Percentiles rank a stretch among this genome's conserved stretches.
phyloP scores from a whole-genome alignment of 2,797 vertebrate genomes.

The Fistularia tabacaria region DNA sequence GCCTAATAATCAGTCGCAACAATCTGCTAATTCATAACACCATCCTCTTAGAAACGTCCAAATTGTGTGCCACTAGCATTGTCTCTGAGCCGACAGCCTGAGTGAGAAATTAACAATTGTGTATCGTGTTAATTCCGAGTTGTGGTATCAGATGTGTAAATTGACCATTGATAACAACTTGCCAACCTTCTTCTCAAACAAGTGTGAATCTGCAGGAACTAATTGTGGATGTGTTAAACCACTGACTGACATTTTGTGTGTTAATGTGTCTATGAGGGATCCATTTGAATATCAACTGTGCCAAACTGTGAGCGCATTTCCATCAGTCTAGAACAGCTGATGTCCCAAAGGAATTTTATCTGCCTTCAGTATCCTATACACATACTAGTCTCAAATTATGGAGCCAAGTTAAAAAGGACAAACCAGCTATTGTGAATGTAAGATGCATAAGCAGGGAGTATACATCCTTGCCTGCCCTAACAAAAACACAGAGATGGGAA shows the following conservation, averaged over 20 bases:
- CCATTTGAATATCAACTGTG: conserved; percentile 69
- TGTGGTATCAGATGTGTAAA: conserved; percentile 69
- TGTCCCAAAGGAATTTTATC: conserved; percentile 58
- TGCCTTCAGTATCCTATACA: conserved; percentile 46
- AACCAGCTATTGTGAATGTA: conserved; percentile 47
- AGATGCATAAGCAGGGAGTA: conserved; percentile 24
- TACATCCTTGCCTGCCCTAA: conserved; percentile 8
- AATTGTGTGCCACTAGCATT: conserved; percentile 27
- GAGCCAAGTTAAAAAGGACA: conserved; percentile 34
- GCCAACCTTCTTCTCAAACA: conserved; percentile 66
- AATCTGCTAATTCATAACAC: conserved; percentile 19
- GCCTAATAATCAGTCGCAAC: conserved; percentile 51
- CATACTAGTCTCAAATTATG: conserved; percentile 44
- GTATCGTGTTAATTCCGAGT: conserved; percentile 58
- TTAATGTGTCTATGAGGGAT: conserved; percentile 73
- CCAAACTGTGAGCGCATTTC: conserved; percentile 70
- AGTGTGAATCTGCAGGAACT: conserved; percentile 68
- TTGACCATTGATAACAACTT: conserved; percentile 61
- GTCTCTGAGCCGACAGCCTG: conserved; percentile 38
- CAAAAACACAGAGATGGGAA: not conserved
- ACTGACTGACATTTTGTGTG: conserved; percentile 69
- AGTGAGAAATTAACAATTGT: conserved; percentile 51
- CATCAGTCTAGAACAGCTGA: conserved; percentile 52
- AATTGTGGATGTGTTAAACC: conserved; percentile 68
- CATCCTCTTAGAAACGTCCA: conserved; percentile 32